These are phyloP conservation scores for Petrophora chlorosata DNA, from an alignment of 2,888 invertebrate species.

Conservation along the genomic window DNA sequence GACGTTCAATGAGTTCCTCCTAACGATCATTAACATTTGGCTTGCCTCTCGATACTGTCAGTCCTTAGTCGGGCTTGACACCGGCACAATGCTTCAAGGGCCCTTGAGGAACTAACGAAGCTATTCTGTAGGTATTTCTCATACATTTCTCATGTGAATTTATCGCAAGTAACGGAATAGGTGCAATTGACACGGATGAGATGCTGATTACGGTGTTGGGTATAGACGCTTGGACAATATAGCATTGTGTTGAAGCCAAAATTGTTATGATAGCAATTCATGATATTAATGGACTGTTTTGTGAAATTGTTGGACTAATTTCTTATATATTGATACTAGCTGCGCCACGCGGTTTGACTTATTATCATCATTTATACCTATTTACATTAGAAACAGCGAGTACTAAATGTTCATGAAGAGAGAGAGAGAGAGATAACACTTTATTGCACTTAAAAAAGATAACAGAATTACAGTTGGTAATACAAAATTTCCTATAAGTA, in stretches of 20 bases:
- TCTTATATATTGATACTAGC: no score
- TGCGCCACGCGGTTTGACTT: no score
- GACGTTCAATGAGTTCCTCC: constrained; percentile 39
- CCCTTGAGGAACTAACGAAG: constrained; percentile 79
- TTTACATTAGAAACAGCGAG: no score
- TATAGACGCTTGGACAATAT: constrained; percentile 11
- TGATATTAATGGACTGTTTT: no score
- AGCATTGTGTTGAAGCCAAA: constrained; percentile 33
- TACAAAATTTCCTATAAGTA: no score
- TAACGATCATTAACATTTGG: constrained; percentile 47
- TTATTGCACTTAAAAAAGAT: no score
- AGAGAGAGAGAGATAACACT: no score
- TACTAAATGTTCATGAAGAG: no score
- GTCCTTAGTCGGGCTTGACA: constrained; percentile 63
- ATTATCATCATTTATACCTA: no score
- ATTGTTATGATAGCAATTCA: no score
- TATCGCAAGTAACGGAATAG: constrained; percentile 40
- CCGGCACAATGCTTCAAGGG: constrained; percentile 68
- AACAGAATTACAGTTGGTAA: no score
- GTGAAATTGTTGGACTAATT: no score
- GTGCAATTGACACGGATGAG: constrained; percentile 32
- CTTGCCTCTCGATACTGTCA: constrained; percentile 50
- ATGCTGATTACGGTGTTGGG: constrained; percentile 14
- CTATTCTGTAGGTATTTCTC: constrained; percentile 78
- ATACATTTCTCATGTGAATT: constrained; percentile 79